Percentiles rank a stretch among this genome's conserved stretches.
Conservation (phyloP, 2,888 invertebrate species). For the Megamerina dolium region DNA sequence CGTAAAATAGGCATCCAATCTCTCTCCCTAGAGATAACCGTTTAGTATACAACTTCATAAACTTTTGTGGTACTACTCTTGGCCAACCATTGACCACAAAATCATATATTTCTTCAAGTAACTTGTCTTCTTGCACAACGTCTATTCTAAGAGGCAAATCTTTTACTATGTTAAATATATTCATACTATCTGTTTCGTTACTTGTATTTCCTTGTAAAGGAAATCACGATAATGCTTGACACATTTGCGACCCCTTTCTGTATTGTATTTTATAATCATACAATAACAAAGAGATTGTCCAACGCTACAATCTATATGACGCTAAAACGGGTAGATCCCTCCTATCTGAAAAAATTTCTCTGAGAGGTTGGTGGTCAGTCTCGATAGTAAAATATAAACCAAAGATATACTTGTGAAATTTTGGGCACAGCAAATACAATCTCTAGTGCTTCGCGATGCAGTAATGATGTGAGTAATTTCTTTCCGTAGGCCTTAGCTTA, state of each 20-base stretch:
- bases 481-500: constrained; percentile 7
- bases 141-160: constrained; percentile 9
- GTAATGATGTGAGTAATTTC: constrained; percentile 13
- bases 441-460: constrained; percentile 12
- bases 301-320: constrained; percentile 9
- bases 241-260: too few relatives aligned
- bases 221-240: too few relatives aligned
- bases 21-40: constrained; percentile 1
- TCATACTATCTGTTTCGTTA: constrained; percentile 13
- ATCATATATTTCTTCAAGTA: background rate
- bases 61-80: background rate
- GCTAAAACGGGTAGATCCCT: constrained; percentile 10
- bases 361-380: constrained; percentile 12
- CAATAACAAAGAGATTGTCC: constrained; percentile 12
- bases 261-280: constrained; percentile 15
- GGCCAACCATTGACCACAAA: background rate
- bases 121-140: background rate
- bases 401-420: constrained; percentile 14
- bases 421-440: too few relatives aligned
- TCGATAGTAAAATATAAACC: constrained; percentile 12
- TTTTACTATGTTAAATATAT: constrained; percentile 5
- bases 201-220: constrained; percentile 8
- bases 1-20: constrained; percentile 6
- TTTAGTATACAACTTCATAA: too few relatives aligned
- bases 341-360: constrained; percentile 7